Evolutionary conservation across 1,140 invertebrate genomes (phyloP), one percentile per base, ranked within the genome.

Genomic region (Hestina assimilis): DNA sequence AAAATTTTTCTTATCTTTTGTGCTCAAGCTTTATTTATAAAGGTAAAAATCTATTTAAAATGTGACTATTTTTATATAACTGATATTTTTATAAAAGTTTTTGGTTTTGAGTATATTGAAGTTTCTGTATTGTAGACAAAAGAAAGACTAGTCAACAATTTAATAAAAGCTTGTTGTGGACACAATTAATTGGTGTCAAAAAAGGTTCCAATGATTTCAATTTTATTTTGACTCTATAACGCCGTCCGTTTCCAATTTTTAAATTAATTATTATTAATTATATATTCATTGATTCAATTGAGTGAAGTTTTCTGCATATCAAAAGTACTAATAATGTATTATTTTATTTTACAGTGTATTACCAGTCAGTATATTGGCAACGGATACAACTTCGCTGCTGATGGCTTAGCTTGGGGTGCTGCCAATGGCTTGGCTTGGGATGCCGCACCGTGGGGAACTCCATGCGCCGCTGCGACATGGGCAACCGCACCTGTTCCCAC

Each of bases 281-380:
- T n/a, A n/a, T n/a, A n/a, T n/a, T n/a, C n/a, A n/a, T n/a, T n/a
- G n/a, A n/a, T n/a, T n/a, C n/a, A n/a, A n/a, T n/a, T n/a, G n/a
- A n/a, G n/a, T n/a, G n/a, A n/a, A n/a, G n/a, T n/a, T n/a, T n/a
- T n/a, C n/a, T n/a, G n/a, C n/a, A n/a, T n/a, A n/a, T n/a, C n/a
- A n/a, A n/a, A n/a, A 31, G 1, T 11, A 31, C 4, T 31, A 31
- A 31, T 11, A 3, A 11, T 31, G 12, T 12, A 28, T 8, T 2
- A 3, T 31, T 29, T 12, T 9, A 11, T 38, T 7, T 50, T 51
- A 2, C 28, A 57, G 54, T 24, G 29, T 8, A 52, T 57, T 45
- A 41, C 20, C 2, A 28, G 38, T 20, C 56, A 59, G 23, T 59
- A 42, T 21, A 46, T 59, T 15, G 53, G 52, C 1, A 19, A 29